phyloP scores from a whole-genome alignment of 2,797 vertebrate species.

The Amblyraja radiata region DNA sequence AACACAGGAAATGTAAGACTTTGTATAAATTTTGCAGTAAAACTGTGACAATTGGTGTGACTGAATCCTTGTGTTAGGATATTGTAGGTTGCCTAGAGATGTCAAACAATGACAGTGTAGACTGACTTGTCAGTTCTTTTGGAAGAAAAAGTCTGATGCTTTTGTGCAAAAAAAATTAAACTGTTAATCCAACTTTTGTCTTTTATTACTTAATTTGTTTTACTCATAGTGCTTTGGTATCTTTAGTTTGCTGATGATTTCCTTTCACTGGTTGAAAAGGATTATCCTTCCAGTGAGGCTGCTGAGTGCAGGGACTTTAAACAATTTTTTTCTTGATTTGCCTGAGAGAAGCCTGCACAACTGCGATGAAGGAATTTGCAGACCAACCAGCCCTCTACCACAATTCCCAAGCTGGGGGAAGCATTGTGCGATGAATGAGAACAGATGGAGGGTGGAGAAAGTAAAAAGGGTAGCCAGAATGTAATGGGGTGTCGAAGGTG shows the following conservation, averaged over 20 bases:
- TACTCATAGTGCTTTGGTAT: neutral
- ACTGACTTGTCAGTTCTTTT: neutral
- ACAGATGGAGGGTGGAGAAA: neutral
- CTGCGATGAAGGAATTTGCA: neutral
- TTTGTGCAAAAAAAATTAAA: slow-evolving; percentile 6
- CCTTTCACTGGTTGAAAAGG: neutral
- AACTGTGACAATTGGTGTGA: neutral
- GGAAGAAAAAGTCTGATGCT: neutral
- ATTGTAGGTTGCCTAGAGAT: neutral
- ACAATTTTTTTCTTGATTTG: neutral
- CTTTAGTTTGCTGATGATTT: neutral
- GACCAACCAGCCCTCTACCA: neutral
- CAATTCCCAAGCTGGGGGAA: neutral
- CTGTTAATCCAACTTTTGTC: slow-evolving; percentile 18
- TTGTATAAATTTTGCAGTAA: neutral
- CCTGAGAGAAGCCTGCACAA: neutral
- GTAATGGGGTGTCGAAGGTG: no score
- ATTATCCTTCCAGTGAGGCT: neutral
- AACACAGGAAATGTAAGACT: neutral
- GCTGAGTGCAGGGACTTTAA: neutral
- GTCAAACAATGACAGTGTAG: neutral
- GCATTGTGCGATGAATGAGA: neutral
- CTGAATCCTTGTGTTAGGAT: slow-evolving; percentile 5
- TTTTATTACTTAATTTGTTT: slow-evolving; percentile 5
- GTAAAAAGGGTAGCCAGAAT: no score